Conservation (phyloP, 2,888 invertebrate genomes). For the Willowsia nigromaculata region DNA sequence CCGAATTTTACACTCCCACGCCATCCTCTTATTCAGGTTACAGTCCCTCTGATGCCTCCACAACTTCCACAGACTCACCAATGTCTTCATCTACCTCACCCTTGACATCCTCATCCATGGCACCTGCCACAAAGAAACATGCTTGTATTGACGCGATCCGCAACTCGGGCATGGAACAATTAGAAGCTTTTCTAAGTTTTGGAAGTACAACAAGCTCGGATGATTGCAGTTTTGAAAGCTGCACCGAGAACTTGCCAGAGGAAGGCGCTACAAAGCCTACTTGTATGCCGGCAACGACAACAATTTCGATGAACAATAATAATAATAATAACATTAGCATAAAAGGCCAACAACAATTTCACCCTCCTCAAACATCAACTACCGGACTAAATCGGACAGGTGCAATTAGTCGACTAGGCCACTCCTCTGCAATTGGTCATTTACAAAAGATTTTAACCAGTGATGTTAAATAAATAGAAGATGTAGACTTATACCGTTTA, state of each 20-base stretch:
- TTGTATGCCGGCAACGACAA: background rate
- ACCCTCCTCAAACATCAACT: background rate
- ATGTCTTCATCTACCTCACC: background rate
- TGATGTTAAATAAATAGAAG: constrained; percentile 57
- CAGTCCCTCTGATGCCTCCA: constrained; percentile 53
- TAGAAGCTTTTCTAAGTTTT: constrained; percentile 62
- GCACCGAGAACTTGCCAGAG: constrained; percentile 42
- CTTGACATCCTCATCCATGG: background rate
- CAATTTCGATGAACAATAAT: background rate
- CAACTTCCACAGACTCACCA: constrained; percentile 26
- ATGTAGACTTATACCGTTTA: too few relatives aligned
- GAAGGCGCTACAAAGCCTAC: background rate
- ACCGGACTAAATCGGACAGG: constrained; percentile 54
- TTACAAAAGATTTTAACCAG: constrained; percentile 69
- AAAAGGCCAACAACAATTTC: background rate
- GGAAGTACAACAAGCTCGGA: constrained; percentile 54
- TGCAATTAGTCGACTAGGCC: constrained; percentile 76
- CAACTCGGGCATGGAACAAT: constrained; percentile 75
- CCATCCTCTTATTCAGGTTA: constrained; percentile 62
- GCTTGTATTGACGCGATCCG: constrained; percentile 55
- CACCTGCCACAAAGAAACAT: constrained; percentile 36
- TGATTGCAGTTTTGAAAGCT: constrained; percentile 60
- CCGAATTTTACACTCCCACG: constrained; percentile 68
- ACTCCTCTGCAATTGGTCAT: constrained; percentile 77
- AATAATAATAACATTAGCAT: background rate